These are phyloP conservation scores for Oscheius sp. DNA, from an alignment of 2,888 invertebrate genomes.

Conservation along the genomic window DNA sequence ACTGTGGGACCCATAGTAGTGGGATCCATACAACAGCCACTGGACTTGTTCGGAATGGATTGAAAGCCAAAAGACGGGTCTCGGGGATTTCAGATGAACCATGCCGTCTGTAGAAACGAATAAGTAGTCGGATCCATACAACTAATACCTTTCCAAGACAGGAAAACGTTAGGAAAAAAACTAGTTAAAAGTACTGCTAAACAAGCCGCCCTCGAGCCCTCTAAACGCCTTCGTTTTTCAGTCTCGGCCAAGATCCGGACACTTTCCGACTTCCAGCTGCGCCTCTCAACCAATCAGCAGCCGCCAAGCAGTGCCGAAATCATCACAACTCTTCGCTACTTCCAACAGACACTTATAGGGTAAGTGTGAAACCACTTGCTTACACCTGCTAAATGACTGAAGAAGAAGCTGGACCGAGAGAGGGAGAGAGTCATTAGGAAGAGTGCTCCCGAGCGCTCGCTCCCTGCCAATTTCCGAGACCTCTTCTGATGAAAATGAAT, in stretches of 20 bases:
- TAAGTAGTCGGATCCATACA: no score
- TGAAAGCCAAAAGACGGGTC: no score
- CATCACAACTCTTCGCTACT: constrained; percentile 96
- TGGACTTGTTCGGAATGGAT: no score
- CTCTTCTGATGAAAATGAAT: constrained; percentile 23
- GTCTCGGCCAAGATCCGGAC: constrained; percentile 97
- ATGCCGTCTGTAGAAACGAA: no score
- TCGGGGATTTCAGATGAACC: no score
- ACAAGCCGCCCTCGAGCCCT: constrained; percentile 43
- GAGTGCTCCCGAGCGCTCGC: neutral
- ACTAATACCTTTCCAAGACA: no score
- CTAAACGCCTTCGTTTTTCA: constrained; percentile 74
- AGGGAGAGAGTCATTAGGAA: neutral
- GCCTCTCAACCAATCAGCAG: constrained; percentile 80
- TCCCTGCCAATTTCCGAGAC: constrained; percentile 2
- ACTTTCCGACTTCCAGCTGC: constrained; percentile 93
- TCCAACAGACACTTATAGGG: constrained; percentile 94
- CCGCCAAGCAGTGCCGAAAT: constrained; percentile 92
- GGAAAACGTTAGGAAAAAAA: no score
- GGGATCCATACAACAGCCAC: no score
- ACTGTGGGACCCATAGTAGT: no score
- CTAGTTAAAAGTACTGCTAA: no score
- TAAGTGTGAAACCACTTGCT: constrained; percentile 77
- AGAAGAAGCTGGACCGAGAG: neutral
- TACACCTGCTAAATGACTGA: no score